Evolutionary conservation across 2,113 vertebrate genomes (phyloP).

Genomic region (Eurystomus gularis): DNA sequence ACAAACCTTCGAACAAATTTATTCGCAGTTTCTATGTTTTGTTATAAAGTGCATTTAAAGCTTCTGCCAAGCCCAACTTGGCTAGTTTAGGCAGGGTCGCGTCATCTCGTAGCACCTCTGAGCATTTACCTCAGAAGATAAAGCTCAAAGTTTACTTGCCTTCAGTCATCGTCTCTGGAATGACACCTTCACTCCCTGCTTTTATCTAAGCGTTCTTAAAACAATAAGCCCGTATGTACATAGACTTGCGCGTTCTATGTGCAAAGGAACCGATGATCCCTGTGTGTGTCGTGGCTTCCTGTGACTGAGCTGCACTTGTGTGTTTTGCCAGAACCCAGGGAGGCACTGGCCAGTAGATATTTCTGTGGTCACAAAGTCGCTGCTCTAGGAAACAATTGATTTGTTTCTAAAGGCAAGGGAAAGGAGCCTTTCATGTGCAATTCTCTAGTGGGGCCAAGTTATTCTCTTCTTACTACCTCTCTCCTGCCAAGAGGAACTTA

Average conservation of each 20-base stretch:
- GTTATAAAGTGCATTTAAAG: background rate
- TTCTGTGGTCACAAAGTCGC: background rate
- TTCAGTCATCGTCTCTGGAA: background rate
- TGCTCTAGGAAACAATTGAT: conserved; percentile 19
- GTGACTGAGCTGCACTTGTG: background rate
- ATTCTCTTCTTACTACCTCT: conserved; percentile 16
- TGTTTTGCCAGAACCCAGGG: background rate
- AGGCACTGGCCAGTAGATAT: background rate
- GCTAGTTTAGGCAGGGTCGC: background rate
- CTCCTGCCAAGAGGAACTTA: conserved; percentile 29
- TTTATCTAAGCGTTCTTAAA: background rate
- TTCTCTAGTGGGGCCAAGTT: background rate
- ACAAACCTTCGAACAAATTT: background rate
- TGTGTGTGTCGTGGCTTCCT: fast-evolving
- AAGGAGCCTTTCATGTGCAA: conserved; percentile 2
- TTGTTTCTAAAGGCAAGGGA: background rate
- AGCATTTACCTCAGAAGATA: background rate
- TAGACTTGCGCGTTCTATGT: background rate
- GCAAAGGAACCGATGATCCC: fast-evolving
- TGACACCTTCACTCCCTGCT: background rate
- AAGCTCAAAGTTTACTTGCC: background rate
- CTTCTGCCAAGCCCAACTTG: background rate
- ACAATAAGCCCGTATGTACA: background rate
- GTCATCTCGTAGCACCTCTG: background rate
- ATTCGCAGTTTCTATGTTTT: background rate